These are phyloP conservation scores for Candoia aspera DNA, from an alignment of 2,113 vertebrate species.

Conservation along the genomic window DNA sequence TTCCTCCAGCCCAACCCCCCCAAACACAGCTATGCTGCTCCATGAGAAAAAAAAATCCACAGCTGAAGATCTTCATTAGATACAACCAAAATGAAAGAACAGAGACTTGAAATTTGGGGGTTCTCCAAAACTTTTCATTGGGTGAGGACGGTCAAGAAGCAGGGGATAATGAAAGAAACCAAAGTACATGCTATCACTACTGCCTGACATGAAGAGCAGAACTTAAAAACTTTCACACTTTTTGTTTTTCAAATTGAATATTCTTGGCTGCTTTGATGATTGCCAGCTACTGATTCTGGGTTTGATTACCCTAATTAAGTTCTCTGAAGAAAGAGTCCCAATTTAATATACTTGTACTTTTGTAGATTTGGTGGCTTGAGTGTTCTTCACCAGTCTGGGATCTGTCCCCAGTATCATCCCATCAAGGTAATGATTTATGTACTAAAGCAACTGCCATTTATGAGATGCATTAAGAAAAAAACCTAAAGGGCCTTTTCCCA, in stretches of 20 bases:
- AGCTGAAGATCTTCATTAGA: background rate
- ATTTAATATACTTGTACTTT: background rate
- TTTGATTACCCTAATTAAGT: background rate
- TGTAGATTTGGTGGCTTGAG: background rate
- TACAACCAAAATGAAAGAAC: slow-evolving; percentile 21
- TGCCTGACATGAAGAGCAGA: background rate
- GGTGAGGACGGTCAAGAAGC: background rate
- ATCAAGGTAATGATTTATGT: background rate
- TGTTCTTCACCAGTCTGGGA: slow-evolving; percentile 12
- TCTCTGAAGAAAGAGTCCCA: background rate
- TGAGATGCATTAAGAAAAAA: background rate
- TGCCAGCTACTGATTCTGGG: background rate
- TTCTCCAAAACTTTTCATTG: background rate
- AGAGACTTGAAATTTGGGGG: background rate
- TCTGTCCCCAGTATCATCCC: background rate
- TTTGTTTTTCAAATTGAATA: background rate
- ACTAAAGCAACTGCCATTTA: background rate
- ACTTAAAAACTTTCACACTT: background rate
- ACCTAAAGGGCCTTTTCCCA: background rate
- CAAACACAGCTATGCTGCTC: background rate
- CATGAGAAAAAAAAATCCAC: background rate
- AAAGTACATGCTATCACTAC: background rate
- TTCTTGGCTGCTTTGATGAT: background rate
- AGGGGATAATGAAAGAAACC: background rate
- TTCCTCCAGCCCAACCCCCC: background rate